These are phyloP conservation scores for Leptinotarsa haldemani DNA, from an alignment of 2,888 invertebrate genomes.

Conservation along the genomic window DNA sequence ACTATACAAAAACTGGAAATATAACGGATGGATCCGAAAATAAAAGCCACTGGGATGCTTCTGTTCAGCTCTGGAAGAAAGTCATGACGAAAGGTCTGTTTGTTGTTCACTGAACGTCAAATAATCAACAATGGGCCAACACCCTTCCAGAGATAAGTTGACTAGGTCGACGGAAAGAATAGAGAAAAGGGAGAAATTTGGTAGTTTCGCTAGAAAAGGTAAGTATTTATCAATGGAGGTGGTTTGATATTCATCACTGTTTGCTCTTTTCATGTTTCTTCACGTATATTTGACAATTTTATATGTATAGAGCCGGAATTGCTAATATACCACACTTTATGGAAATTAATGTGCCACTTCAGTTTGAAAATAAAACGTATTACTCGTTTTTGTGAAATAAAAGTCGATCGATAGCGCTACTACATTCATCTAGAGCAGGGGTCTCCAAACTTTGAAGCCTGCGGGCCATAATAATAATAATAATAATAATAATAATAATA, in stretches of 20 bases:
- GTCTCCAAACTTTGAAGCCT: too few species aligned
- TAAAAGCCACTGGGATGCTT: neutral
- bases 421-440: neutral
- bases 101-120: neutral
- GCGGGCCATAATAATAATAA: too few species aligned
- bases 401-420: too few species aligned
- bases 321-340: too few species aligned
- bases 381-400: too few species aligned
- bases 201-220: constrained; percentile 57
- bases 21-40: neutral
- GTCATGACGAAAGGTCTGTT: constrained; percentile 2
- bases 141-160: constrained; percentile 81
- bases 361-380: too few species aligned
- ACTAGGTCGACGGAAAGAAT: constrained; percentile 73
- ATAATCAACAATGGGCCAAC: constrained; percentile 76
- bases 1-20: neutral
- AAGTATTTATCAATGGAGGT: neutral
- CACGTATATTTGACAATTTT: too few species aligned
- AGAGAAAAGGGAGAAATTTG: constrained; percentile 77
- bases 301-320: too few species aligned
- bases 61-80: neutral
- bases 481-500: too few species aligned
- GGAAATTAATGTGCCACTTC: too few species aligned
- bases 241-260: neutral
- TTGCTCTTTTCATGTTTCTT: too few species aligned